A percentile compares a stretch with the other conserved stretches of the same genome.
phyloP scores from a whole-genome alignment of 2,113 vertebrate genomes.

The Salvelinus alpinus region DNA sequence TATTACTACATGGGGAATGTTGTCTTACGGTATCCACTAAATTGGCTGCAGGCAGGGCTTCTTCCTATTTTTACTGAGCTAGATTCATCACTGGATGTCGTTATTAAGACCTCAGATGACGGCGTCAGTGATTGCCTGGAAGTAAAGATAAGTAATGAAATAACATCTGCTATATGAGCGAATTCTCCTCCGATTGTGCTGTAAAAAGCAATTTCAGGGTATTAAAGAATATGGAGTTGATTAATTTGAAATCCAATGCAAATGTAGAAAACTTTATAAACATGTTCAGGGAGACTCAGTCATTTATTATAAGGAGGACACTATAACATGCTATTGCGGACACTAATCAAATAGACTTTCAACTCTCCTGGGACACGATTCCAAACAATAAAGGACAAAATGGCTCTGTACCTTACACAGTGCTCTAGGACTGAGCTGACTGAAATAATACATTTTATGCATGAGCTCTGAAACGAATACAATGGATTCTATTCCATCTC shows the following conservation, averaged over 20 bases:
- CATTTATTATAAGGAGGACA: constrained; percentile 16
- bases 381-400: neutral
- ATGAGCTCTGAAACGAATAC: constrained; percentile 7
- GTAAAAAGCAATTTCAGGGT: constrained; percentile 45
- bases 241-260: constrained; percentile 59
- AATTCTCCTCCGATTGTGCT: constrained; percentile 50
- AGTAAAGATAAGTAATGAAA: constrained; percentile 46
- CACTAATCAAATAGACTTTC: constrained; percentile 28
- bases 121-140: constrained; percentile 27
- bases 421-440: neutral
- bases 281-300: constrained; percentile 23
- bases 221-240: constrained; percentile 51
- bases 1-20: neutral
- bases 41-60: neutral
- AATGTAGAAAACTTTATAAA: constrained; percentile 54
- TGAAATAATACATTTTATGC: neutral
- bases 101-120: constrained; percentile 22
- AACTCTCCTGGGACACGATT: neutral
- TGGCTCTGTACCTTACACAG: neutral
- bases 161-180: constrained; percentile 26
- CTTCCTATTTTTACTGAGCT: constrained; percentile 25
- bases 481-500: neutral
- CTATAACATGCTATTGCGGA: constrained; percentile 34
- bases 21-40: neutral
- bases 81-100: constrained; percentile 25